phyloP scores from a whole-genome alignment of 1,140 invertebrate species.

The Eumeta japonica region DNA sequence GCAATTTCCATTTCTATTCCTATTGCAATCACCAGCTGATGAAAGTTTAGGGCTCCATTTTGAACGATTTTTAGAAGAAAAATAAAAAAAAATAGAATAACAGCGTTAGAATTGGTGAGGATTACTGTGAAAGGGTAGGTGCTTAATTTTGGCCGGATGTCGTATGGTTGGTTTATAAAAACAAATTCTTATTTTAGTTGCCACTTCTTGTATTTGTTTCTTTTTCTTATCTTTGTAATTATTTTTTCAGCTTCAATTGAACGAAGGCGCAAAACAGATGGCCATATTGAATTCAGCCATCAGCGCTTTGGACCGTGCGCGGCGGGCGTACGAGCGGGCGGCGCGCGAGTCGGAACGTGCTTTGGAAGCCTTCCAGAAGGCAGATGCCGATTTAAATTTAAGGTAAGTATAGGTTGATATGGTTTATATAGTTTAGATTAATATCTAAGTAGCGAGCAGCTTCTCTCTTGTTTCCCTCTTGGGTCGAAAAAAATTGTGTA shows the following conservation, averaged over 20 bases:
- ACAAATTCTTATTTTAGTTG: too few relatives aligned
- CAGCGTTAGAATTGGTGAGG: too few relatives aligned
- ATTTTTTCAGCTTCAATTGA: conserved; percentile 72
- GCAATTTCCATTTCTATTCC: too few relatives aligned
- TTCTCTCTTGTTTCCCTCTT: background rate
- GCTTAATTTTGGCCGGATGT: too few relatives aligned
- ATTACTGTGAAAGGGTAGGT: too few relatives aligned
- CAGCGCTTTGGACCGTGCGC: conserved; percentile 80
- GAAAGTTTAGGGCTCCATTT: too few relatives aligned
- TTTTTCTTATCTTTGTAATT: background rate
- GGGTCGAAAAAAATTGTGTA: too few relatives aligned
- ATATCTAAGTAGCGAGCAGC: background rate
- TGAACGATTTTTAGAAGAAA: too few relatives aligned
- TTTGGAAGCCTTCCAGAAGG: conserved; percentile 87
- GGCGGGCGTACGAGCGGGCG: conserved; percentile 93
- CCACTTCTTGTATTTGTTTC: too few relatives aligned
- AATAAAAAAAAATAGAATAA: too few relatives aligned
- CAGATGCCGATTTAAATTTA: conserved; percentile 92
- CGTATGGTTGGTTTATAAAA: too few relatives aligned
- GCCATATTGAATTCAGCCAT: conserved; percentile 64
- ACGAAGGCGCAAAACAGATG: conserved; percentile 83
- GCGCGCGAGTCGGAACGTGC: conserved; percentile 89
- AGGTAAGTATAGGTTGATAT: conserved; percentile 86
- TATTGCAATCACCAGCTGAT: too few relatives aligned
- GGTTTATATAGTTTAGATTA: background rate